phyloP scores from a whole-genome alignment of 2,888 invertebrate genomes.

The Criorhina ranunculi region DNA sequence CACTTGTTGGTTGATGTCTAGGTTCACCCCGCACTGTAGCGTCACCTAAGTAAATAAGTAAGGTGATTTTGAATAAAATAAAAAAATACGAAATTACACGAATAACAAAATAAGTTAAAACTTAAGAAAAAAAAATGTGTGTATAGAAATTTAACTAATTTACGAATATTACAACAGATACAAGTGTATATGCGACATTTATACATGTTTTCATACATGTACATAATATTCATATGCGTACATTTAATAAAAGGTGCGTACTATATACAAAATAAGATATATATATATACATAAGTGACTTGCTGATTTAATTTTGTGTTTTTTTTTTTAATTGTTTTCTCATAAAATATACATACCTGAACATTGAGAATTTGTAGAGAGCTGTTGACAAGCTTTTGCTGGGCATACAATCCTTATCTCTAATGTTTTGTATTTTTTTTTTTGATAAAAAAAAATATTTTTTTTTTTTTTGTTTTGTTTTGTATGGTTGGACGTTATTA shows the following conservation, averaged over 20 bases:
- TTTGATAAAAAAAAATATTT: too few relatives aligned
- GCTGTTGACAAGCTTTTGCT: conserved; percentile 90
- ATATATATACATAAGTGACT: conserved; percentile 42
- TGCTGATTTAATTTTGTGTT: conserved; percentile 7
- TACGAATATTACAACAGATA: too few relatives aligned
- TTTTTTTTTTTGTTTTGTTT: conserved; percentile 40
- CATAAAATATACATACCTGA: conserved; percentile 86
- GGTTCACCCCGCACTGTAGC: too few relatives aligned
- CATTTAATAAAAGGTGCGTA: conserved; percentile 19
- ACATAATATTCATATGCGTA: background rate
- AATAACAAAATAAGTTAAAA: too few relatives aligned
- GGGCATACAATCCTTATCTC: conserved; percentile 92
- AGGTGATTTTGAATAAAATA: too few relatives aligned
- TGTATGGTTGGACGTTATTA: conserved; percentile 42
- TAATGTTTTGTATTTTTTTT: conserved; percentile 80
- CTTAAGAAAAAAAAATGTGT: too few relatives aligned
- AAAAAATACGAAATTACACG: too few relatives aligned
- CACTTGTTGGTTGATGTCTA: too few relatives aligned
- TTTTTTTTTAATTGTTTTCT: background rate
- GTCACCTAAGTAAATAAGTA: too few relatives aligned
- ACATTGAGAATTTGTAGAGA: conserved; percentile 90
- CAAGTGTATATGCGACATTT: too few relatives aligned
- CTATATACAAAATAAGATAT: conserved; percentile 29
- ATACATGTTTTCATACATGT: background rate
- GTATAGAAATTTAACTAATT: too few relatives aligned